Percentiles rank a stretch among this genome's conserved stretches.
Conservation (phyloP, 2,113 vertebrate species). For the Panthera tigris region DNA sequence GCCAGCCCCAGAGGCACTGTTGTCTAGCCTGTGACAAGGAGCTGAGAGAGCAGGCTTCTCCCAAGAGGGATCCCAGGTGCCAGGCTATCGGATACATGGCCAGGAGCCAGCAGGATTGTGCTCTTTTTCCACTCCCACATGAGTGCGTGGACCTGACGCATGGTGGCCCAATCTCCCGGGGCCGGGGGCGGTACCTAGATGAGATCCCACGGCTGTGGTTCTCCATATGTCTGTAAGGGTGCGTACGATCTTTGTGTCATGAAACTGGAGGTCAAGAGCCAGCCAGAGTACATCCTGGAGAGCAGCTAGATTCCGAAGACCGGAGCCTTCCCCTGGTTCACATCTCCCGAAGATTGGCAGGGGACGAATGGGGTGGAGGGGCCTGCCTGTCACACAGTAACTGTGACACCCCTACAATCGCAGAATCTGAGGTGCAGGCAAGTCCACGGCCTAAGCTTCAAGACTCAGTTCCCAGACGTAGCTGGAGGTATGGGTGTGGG, state of each 20-base stretch:
- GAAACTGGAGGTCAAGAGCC: neutral
- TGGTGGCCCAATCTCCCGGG: neutral
- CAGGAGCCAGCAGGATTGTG: neutral
- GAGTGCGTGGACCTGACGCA: neutral
- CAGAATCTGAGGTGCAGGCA: neutral
- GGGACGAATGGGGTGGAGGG: neutral
- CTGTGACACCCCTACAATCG: neutral
- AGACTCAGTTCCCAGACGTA: neutral
- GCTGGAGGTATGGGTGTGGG: neutral
- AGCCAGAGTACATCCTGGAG: neutral
- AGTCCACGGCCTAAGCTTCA: neutral
- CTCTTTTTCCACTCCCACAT: neutral
- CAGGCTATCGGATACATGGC: neutral
- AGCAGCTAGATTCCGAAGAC: neutral
- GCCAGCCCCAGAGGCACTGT: neutral
- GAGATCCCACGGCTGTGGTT: neutral
- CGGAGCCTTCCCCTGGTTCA: neutral
- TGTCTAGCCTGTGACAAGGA: neutral
- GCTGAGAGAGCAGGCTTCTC: neutral
- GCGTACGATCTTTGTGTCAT: neutral
- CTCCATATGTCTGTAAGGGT: neutral
- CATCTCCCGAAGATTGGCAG: neutral
- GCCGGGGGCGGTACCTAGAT: neutral
- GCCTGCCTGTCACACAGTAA: neutral
- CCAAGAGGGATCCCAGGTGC: neutral